Percentiles rank a stretch among this genome's conserved stretches.
Evolutionary conservation across 2,113 vertebrate genomes (phyloP).

Genomic region (Tachycineta bicolor): DNA sequence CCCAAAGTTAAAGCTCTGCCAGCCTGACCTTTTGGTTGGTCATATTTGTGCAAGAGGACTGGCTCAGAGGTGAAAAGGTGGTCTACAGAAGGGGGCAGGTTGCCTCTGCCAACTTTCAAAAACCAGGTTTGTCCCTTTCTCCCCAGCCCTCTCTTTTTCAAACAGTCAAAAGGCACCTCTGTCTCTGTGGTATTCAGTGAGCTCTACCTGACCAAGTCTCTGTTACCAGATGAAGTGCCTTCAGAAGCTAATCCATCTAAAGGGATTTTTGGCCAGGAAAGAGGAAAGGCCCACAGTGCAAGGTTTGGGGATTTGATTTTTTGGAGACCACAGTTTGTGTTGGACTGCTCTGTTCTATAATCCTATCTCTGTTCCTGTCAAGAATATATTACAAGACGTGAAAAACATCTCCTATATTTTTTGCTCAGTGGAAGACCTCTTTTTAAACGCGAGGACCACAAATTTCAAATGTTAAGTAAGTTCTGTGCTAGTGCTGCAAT

Average conservation of each 20-base stretch:
- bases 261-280: neutral
- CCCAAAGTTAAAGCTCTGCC: neutral
- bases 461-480: neutral
- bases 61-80: neutral
- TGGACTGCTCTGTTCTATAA: neutral
- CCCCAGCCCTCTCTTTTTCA: neutral
- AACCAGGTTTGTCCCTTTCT: neutral
- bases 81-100: neutral
- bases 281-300: neutral
- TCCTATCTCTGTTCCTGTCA: slow-evolving; percentile 1
- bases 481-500: neutral
- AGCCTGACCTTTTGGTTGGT: neutral
- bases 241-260: slow-evolving; percentile 17
- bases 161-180: neutral
- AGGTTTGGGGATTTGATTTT: neutral
- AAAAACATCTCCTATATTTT: neutral
- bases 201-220: neutral
- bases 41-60: neutral
- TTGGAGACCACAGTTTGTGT: neutral
- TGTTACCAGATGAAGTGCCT: neutral
- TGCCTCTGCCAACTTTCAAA: neutral
- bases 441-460: neutral
- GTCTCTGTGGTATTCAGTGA: neutral
- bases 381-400: neutral
- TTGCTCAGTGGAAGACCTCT: neutral